Percentiles rank a stretch among this genome's conserved stretches.
phyloP scores from a whole-genome alignment of 2,113 vertebrate species.

The Pituophis catenifer region DNA sequence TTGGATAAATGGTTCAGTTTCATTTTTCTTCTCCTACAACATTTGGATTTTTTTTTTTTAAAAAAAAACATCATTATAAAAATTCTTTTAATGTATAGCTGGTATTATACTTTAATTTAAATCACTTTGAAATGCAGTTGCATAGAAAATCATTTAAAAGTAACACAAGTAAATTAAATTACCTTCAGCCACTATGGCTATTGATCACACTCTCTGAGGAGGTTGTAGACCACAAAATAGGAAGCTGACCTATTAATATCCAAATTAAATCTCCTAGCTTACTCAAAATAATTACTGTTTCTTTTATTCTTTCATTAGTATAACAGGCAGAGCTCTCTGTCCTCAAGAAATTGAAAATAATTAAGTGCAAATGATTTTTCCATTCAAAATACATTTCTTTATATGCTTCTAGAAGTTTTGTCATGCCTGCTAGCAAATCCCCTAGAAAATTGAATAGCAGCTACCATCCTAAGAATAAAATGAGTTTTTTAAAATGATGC shows the following conservation, averaged over 20 bases:
- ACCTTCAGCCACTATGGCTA: background rate
- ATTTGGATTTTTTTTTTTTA: background rate
- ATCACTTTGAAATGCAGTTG: background rate
- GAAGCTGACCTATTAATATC: background rate
- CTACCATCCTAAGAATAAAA: constrained; percentile 21
- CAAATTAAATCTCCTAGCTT: constrained; percentile 19
- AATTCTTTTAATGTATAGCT: background rate
- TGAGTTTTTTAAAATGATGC: constrained; percentile 28
- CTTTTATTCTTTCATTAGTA: background rate
- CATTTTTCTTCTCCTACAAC: background rate
- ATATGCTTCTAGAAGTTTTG: background rate
- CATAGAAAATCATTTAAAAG: background rate
- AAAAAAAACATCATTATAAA: background rate
- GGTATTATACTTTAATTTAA: background rate
- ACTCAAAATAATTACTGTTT: constrained; percentile 9
- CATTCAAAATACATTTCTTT: background rate
- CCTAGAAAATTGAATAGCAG: constrained; percentile 23
- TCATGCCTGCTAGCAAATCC: constrained; percentile 24
- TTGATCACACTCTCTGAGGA: background rate
- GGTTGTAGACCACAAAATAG: background rate
- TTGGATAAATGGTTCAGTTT: background rate
- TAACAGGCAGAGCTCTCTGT: background rate
- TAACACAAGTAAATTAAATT: background rate
- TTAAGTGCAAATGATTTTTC: background rate
- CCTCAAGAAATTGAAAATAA: constrained; percentile 27